Conservation (phyloP, 2,888 invertebrate genomes). For the Podotricha telesiphe region DNA sequence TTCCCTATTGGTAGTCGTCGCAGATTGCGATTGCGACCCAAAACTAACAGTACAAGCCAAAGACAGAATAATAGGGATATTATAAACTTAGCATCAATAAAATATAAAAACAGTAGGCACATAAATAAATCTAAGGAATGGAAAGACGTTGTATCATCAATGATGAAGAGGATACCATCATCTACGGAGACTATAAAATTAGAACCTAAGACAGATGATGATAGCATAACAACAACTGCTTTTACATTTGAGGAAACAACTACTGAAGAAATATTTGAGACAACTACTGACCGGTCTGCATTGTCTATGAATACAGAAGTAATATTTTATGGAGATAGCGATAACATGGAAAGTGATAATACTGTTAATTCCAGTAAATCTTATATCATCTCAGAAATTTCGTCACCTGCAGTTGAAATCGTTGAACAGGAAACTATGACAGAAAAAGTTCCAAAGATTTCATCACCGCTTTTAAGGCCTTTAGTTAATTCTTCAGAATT, state of each 20-base stretch:
- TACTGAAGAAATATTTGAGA: conserved; percentile 38
- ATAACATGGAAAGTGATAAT: conserved; percentile 25
- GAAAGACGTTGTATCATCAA: conserved; percentile 60
- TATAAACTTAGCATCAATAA: conserved; percentile 62
- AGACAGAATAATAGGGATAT: conserved; percentile 68
- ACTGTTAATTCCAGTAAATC: conserved; percentile 20
- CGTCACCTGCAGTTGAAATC: conserved; percentile 19
- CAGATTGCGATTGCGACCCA: conserved; percentile 66
- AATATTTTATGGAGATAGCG: conserved; percentile 15
- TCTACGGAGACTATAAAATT: conserved; percentile 40
- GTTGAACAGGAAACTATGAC: conserved; percentile 24
- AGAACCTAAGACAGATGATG: conserved; percentile 48
- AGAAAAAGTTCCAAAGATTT: conserved; percentile 45
- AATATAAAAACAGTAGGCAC: conserved; percentile 64
- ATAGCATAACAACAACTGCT: conserved; percentile 48
- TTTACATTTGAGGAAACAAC: conserved; percentile 48
- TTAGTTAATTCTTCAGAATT: conserved; percentile 57
- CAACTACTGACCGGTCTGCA: conserved; percentile 33
- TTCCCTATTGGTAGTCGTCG: conserved; percentile 60
- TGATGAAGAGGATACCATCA: conserved; percentile 50
- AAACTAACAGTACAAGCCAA: conserved; percentile 62
- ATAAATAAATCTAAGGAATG: conserved; percentile 62
- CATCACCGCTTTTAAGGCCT: conserved; percentile 50
- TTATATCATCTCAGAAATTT: conserved; percentile 22
- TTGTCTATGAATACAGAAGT: conserved; percentile 31